These are phyloP conservation scores for Tyrophagus putrescentiae DNA, from an alignment of 1,140 invertebrate species.

Conservation along the genomic window DNA sequence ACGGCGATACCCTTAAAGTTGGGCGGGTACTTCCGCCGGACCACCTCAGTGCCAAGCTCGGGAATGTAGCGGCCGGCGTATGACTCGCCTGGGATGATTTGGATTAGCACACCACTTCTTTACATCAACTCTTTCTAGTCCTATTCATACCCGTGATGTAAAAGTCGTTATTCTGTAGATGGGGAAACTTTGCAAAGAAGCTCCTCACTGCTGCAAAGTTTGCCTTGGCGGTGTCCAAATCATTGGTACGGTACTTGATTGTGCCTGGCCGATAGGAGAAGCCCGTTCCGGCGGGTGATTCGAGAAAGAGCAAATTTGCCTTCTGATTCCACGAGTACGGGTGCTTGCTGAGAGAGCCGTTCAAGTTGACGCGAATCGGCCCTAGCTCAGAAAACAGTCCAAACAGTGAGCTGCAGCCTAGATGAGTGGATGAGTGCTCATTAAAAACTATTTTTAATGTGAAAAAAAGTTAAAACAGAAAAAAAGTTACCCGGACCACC, in stretches of 20 bases:
- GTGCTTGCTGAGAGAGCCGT: slow-evolving; percentile 28
- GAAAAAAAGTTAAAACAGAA: no score
- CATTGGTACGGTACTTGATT: background rate
- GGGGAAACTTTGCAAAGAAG: slow-evolving; percentile 2
- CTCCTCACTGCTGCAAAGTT: background rate
- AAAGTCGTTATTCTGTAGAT: background rate
- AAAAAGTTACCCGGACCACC: slow-evolving; percentile 45
- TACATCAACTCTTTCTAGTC: no score
- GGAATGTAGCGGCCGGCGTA: slow-evolving; percentile 39
- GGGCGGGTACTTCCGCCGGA: slow-evolving; percentile 26
- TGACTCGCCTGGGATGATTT: no score
- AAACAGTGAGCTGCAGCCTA: slow-evolving; percentile 40
- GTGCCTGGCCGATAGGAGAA: slow-evolving; percentile 37
- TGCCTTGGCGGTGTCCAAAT: background rate
- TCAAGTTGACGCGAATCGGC: slow-evolving; percentile 35
- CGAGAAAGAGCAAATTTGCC: slow-evolving; percentile 54
- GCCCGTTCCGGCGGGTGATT: slow-evolving; percentile 43
- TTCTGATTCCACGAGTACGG: slow-evolving; percentile 42
- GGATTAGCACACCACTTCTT: no score
- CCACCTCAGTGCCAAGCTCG: slow-evolving; percentile 37
- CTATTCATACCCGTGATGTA: no score
- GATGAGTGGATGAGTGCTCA: no score
- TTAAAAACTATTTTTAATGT: no score
- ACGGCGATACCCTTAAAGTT: slow-evolving; percentile 38
- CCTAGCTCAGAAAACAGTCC: slow-evolving; percentile 40